Percentiles rank a stretch among this genome's conserved stretches.
Evolutionary conservation across 2,888 invertebrate genomes (phyloP).

Genomic region (Synanthedon formicaeformis): DNA sequence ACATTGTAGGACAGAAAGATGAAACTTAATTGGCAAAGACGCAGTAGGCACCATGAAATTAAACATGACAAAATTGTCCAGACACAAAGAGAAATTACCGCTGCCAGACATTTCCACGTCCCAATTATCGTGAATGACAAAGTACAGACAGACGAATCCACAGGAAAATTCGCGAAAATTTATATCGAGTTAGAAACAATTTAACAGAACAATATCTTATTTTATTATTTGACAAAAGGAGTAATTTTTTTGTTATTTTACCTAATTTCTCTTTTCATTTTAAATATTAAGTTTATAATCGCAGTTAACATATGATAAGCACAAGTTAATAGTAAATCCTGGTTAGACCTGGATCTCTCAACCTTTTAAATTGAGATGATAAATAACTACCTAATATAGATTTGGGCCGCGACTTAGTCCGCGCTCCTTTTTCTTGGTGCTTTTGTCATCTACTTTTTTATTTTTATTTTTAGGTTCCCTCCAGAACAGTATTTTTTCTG

Average conservation of each 20-base stretch:
- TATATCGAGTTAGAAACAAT: slow-evolving; percentile 20
- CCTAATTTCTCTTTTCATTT: not conserved
- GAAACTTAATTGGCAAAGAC: slow-evolving; percentile 35
- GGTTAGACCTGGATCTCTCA: too few species aligned
- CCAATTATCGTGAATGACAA: slow-evolving; percentile 51
- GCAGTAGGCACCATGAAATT: slow-evolving; percentile 40
- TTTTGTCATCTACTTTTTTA: too few species aligned
- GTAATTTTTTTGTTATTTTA: slow-evolving; percentile 11
- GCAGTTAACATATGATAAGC: too few species aligned
- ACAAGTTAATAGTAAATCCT: too few species aligned
- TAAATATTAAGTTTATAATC: too few species aligned
- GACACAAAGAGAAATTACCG: slow-evolving; percentile 46
- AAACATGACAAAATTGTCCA: slow-evolving; percentile 51
- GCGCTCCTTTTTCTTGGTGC: too few species aligned
- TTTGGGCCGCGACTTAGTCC: too few species aligned
- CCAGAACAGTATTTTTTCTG: too few species aligned
- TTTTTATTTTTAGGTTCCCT: too few species aligned
- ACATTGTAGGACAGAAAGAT: slow-evolving; percentile 10
- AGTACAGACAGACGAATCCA: slow-evolving; percentile 28
- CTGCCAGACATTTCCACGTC: slow-evolving; percentile 33
- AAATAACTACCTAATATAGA: too few species aligned
- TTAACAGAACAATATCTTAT: slow-evolving; percentile 14
- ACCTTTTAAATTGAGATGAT: too few species aligned
- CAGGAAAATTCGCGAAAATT: slow-evolving; percentile 18
- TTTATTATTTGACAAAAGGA: slow-evolving; percentile 1